phyloP scores from a whole-genome alignment of 2,888 invertebrate species.

The Caenorhabditis macrosperma region DNA sequence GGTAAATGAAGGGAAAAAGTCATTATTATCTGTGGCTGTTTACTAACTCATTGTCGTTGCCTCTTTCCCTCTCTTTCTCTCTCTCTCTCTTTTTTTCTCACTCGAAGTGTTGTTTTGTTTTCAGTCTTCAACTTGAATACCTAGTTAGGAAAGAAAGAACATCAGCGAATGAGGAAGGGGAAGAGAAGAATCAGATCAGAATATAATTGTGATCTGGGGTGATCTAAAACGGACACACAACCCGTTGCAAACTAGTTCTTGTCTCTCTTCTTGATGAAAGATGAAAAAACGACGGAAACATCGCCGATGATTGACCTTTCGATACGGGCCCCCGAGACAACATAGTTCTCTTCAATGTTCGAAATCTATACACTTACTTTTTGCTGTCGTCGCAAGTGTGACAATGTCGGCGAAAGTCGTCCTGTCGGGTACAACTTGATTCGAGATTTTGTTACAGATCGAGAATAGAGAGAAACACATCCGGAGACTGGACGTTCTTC shows the following conservation, averaged over 20 bases:
- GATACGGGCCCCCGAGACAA: slow-evolving; percentile 1
- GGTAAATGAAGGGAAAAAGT: slow-evolving; percentile 14
- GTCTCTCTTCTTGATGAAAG: background rate
- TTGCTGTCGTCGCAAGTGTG: background rate
- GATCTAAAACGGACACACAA: slow-evolving; percentile 33
- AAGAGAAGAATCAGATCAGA: slow-evolving; percentile 40
- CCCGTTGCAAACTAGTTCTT: slow-evolving; percentile 48
- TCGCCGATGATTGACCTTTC: slow-evolving; percentile 44
- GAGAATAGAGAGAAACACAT: slow-evolving; percentile 20
- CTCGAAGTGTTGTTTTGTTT: background rate
- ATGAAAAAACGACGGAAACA: slow-evolving; percentile 3
- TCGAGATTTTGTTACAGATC: background rate
- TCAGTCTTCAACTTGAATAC: background rate
- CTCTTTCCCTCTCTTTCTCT: background rate
- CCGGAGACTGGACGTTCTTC: too few relatives aligned
- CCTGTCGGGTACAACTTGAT: background rate
- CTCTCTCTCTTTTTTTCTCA: background rate
- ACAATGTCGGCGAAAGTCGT: slow-evolving; percentile 10
- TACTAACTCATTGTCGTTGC: slow-evolving; percentile 3
- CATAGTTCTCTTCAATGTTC: background rate
- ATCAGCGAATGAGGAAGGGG: background rate
- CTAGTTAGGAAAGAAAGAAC: background rate
- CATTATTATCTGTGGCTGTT: slow-evolving; percentile 32
- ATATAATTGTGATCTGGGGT: slow-evolving; percentile 27
- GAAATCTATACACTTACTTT: background rate